Conservation (phyloP, 2,797 vertebrate species). For the Eulemur coronatus region DNA sequence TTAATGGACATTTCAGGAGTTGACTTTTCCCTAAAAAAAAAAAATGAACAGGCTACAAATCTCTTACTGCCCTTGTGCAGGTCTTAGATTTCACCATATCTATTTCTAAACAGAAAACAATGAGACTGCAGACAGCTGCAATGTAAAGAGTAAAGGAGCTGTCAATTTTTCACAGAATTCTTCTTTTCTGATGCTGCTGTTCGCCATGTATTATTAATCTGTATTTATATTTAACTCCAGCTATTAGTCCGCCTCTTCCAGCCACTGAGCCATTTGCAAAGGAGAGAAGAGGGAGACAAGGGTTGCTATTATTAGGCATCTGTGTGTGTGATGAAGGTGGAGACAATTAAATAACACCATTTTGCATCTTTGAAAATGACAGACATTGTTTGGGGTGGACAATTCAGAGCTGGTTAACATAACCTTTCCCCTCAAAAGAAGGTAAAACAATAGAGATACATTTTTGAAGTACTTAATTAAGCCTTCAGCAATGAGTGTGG, state of each 20-base stretch:
- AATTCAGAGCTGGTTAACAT: constrained; percentile 31
- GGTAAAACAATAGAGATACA: constrained; percentile 62
- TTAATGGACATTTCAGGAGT: constrained; percentile 40
- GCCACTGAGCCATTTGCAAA: constrained; percentile 70
- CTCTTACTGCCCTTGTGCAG: constrained; percentile 36
- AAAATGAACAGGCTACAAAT: constrained; percentile 34
- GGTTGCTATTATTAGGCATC: constrained; percentile 58
- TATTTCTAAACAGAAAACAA: constrained; percentile 69
- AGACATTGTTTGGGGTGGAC: constrained; percentile 56
- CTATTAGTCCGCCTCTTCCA: constrained; percentile 71
- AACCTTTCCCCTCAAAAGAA: constrained; percentile 62
- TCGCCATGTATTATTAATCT: constrained; percentile 83
- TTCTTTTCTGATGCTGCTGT: constrained; percentile 61
- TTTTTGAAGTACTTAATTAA: constrained; percentile 65
- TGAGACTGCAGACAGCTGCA: constrained; percentile 59
- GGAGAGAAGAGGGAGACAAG: constrained; percentile 58
- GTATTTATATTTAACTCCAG: constrained; percentile 80
- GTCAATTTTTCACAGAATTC: constrained; percentile 59
- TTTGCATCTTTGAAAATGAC: constrained; percentile 63
- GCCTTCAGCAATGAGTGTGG: constrained; percentile 62
- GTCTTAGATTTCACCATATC: constrained; percentile 57
- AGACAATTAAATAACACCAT: constrained; percentile 64
- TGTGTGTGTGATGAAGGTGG: constrained; percentile 35
- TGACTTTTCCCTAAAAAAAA: constrained; percentile 41
- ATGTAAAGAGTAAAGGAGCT: constrained; percentile 54